Evolutionary conservation across 2,797 vertebrate species (phyloP).

Genomic region (Petrocephalus sullivani): DNA sequence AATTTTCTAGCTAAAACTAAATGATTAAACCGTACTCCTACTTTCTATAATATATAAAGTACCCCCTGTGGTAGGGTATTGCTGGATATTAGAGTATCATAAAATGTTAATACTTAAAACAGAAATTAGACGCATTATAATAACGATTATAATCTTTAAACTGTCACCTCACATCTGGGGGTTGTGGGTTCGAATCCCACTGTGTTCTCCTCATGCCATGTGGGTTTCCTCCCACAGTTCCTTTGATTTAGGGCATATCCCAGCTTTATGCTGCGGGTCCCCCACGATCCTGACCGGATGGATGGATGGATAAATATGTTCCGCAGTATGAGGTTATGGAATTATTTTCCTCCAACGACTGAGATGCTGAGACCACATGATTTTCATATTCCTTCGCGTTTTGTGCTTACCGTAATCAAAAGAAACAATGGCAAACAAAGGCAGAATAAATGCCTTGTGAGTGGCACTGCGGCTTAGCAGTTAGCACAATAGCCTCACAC

Average conservation of each 20-base stretch:
- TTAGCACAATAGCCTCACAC: neutral
- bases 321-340: neutral
- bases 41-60: constrained; percentile 1
- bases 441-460: neutral
- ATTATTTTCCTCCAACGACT: neutral
- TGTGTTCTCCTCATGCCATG: neutral
- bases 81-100: neutral
- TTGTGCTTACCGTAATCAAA: neutral
- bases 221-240: neutral
- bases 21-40: neutral
- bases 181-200: neutral
- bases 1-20: constrained; percentile 1
- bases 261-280: neutral
- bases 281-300: neutral
- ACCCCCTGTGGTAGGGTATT: neutral
- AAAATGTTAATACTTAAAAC: constrained; percentile 7
- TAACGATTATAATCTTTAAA: neutral
- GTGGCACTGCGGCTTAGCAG: neutral
- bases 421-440: neutral
- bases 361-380: too few species aligned
- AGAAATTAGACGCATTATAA: neutral
- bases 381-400: neutral
- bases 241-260: neutral
- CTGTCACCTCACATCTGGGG: neutral
- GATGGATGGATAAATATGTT: neutral